phyloP scores from a whole-genome alignment of 2,888 invertebrate species.

The Andrena camellia region DNA sequence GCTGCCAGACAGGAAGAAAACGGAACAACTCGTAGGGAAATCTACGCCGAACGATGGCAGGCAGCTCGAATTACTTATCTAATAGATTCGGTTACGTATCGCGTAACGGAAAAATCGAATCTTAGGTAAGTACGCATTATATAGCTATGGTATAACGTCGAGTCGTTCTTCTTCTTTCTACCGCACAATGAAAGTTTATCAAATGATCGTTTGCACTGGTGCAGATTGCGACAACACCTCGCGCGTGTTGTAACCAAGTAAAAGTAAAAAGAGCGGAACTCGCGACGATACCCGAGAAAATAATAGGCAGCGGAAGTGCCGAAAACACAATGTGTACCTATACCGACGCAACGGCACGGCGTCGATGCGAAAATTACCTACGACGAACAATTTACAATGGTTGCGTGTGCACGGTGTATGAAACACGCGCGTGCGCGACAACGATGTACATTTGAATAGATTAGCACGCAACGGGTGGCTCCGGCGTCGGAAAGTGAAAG shows the following conservation, averaged over 20 bases:
- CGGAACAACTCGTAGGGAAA: constrained; percentile 31
- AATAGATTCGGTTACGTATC: background rate
- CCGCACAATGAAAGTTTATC: background rate
- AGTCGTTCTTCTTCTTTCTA: background rate
- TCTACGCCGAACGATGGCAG: constrained; percentile 42
- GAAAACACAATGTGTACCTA: background rate
- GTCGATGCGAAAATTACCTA: background rate
- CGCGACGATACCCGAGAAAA: background rate
- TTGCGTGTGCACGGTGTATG: background rate
- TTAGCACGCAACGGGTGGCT: constrained; percentile 38
- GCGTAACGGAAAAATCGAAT: background rate
- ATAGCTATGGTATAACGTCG: background rate
- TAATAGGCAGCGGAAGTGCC: background rate
- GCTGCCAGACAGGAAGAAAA: constrained; percentile 59
- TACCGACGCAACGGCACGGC: background rate
- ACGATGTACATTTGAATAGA: constrained; percentile 34
- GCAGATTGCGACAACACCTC: background rate
- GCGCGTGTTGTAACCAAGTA: background rate
- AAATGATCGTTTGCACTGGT: background rate
- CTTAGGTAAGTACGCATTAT: background rate
- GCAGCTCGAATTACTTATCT: background rate
- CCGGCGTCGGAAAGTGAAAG: constrained; percentile 62
- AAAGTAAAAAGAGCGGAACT: background rate
- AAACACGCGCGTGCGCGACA: constrained; percentile 33
- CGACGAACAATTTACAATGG: background rate